Percentiles rank a stretch among this genome's conserved stretches.
Evolutionary conservation across 2,113 vertebrate species (phyloP).

Genomic region (Grus americana): DNA sequence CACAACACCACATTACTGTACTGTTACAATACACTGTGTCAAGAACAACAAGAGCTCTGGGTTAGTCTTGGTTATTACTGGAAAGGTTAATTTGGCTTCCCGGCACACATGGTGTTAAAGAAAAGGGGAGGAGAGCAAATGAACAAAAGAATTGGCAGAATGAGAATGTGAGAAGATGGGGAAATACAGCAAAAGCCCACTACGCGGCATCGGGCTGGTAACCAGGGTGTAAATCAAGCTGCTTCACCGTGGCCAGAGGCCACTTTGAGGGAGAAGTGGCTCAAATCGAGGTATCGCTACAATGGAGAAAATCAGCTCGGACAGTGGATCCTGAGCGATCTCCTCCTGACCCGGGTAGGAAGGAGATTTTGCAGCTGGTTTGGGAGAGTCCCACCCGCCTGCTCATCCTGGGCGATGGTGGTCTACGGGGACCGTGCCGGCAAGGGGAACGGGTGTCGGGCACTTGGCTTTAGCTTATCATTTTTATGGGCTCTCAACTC

Average conservation of each 20-base stretch:
- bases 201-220: not conserved
- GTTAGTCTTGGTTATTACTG: conserved; percentile 61
- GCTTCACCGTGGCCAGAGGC: not conserved
- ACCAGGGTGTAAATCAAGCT: conserved; percentile 67
- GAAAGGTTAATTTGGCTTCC: conserved; percentile 55
- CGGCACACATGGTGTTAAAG: conserved; percentile 25
- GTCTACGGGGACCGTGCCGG: not conserved
- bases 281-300: not conserved
- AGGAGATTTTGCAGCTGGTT: not conserved
- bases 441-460: not conserved
- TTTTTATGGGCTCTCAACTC: not conserved
- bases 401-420: too few relatives aligned
- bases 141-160: conserved; percentile 12
- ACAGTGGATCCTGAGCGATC: not conserved
- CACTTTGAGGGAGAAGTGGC: not conserved
- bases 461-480: not conserved
- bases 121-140: conserved; percentile 8
- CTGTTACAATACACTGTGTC: conserved; percentile 71
- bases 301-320: not conserved
- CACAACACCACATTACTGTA: conserved; percentile 72
- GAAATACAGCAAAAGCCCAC: conserved; percentile 60
- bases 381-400: not conserved
- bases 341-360: not conserved
- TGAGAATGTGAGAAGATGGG: conserved; percentile 23
- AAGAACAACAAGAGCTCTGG: conserved; percentile 67